Evolutionary conservation across 2,888 invertebrate species (phyloP), one percentile per base, ranked within the genome.

Genomic region (Platypus cylindrus): DNA sequence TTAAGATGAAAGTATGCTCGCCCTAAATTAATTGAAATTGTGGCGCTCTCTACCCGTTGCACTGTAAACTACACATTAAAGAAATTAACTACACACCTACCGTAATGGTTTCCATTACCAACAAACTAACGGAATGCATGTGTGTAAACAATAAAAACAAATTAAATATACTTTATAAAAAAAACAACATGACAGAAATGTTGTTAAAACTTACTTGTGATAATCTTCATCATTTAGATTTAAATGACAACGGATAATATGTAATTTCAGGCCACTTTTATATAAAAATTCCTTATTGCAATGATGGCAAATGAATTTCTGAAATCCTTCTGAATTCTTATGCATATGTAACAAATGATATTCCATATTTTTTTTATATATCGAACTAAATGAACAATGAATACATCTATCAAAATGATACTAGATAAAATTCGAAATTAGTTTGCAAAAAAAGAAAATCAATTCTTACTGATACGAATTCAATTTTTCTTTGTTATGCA

Each of bases 361-460:
- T 17, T 39, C 38, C 30, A 43, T 12, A 17, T 43, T 43, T 20
- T 39, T 39, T 20, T 43, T 43, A 31, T 43, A 43, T 11, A 43
- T 43, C 4, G 42, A 39, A 14, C 28, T 36, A 25, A 43, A 43
- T 1, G 29, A 3, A 29, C 42, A 43, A 9, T 31, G 34, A 12
- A 18, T 26, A 16, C 42, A 43, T 20, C 36, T 36, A 25, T 16
- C 26, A 37, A n/a, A 11, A 31, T 20, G 9, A 20, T 20, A 7
- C 9, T 20, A 20, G 9, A 20, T 20, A 20, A 7, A 20, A 20
- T 9, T 20, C 9, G 9, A 20, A 20, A 9, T 20, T 5, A 20
- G 20, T 5, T 20, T 20, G 9, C 9, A 20, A 7, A 20, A 5
- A 20, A 20, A 20, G 3, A 23, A 9, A 32, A 12, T 23, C n/a